These are phyloP conservation scores for Carposina sasakii DNA, from an alignment of 1,140 invertebrate species.

Conservation along the genomic window DNA sequence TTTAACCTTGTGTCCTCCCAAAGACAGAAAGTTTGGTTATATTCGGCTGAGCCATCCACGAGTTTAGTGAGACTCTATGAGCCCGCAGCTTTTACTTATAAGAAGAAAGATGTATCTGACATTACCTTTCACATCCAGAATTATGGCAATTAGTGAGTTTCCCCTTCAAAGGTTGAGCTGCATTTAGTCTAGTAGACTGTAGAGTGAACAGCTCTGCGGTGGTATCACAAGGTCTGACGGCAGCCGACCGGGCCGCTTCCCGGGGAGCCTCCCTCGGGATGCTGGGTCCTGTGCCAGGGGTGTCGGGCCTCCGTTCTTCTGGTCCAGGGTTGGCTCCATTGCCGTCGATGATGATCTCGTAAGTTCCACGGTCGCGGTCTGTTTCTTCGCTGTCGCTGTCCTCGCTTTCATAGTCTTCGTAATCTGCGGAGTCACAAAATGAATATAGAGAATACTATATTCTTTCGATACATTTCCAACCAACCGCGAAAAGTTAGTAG, in stretches of 20 bases:
- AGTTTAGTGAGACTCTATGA: no score
- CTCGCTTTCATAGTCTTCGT: conserved; percentile 58
- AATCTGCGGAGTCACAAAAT: conserved; percentile 30
- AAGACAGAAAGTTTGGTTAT: no score
- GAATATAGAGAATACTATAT: background rate
- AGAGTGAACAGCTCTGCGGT: conserved; percentile 90
- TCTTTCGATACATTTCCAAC: background rate
- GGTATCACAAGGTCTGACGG: conserved; percentile 85
- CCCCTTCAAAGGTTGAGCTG: conserved; percentile 81
- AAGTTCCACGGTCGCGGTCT: conserved; percentile 56
- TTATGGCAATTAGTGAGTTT: conserved; percentile 92
- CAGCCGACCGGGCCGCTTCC: conserved; percentile 70
- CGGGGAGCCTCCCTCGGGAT: conserved; percentile 57
- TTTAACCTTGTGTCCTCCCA: no score
- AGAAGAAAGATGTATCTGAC: no score
- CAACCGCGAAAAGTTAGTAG: background rate
- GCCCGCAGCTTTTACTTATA: no score
- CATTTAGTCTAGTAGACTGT: conserved; percentile 85
- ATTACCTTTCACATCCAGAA: conserved; percentile 89
- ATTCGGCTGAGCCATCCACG: no score
- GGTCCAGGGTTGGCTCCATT: conserved; percentile 23
- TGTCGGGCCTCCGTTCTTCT: conserved; percentile 19
- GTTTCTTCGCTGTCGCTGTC: conserved; percentile 62
- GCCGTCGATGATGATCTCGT: conserved; percentile 58
- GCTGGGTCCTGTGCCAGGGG: conserved; percentile 14